A percentile compares a stretch with the other conserved stretches of the same genome.
phyloP scores from a whole-genome alignment of 1,140 invertebrate genomes.

The Pseudomyrmex pallidus region DNA sequence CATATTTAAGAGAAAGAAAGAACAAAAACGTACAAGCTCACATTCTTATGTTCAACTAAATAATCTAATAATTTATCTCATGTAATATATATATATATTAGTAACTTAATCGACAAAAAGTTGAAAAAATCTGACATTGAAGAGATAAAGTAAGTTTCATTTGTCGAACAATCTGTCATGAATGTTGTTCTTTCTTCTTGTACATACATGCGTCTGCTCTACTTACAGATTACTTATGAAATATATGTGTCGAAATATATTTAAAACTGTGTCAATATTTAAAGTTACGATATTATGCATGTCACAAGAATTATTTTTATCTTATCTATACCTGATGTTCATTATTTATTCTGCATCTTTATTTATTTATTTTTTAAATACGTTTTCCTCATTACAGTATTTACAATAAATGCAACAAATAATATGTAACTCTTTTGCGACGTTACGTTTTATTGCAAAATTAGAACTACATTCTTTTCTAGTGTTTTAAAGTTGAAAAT shows the following conservation, averaged over 20 bases:
- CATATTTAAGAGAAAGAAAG: background rate
- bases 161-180: slow-evolving; percentile 1
- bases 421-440: background rate
- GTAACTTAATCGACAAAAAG: background rate
- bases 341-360: background rate
- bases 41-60: background rate
- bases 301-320: slow-evolving; percentile 2
- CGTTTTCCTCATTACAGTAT: background rate
- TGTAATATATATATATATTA: background rate
- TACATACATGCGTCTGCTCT: background rate
- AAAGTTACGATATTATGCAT: background rate
- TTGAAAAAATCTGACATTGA: background rate
- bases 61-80: background rate
- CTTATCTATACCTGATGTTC: background rate
- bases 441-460: background rate
- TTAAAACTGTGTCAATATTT: background rate
- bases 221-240: slow-evolving; percentile 16
- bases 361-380: background rate
- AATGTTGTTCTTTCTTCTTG: background rate
- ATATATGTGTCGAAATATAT: slow-evolving; percentile 13
- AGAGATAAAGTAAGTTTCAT: background rate
- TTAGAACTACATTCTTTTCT: background rate
- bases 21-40: no score
- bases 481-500: background rate
- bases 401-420: background rate